Conservation (phyloP, 2,113 vertebrate genomes). For the Pollimyrus isidori region DNA sequence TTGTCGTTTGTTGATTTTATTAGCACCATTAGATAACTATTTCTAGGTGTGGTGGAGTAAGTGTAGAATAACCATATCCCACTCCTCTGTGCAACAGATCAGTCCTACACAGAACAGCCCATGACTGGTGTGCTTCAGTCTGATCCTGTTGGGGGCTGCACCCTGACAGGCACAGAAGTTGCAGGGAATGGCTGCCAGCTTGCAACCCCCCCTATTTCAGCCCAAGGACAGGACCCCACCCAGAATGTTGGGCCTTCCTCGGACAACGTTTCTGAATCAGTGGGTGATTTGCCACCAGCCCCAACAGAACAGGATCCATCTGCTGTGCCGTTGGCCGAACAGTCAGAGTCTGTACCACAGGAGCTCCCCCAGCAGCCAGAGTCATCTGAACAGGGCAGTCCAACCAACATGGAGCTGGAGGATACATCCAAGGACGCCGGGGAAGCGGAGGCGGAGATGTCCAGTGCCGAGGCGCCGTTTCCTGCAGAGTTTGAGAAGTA, state of each 20-base stretch:
- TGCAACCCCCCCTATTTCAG: slow-evolving; percentile 45
- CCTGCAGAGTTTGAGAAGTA: slow-evolving; percentile 90
- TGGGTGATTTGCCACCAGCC: slow-evolving; percentile 28
- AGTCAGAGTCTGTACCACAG: slow-evolving; percentile 10
- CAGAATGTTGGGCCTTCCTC: background rate
- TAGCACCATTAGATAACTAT: background rate
- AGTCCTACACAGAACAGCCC: slow-evolving; percentile 35
- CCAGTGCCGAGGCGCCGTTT: slow-evolving; percentile 53
- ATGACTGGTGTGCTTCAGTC: slow-evolving; percentile 59
- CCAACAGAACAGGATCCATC: slow-evolving; percentile 17
- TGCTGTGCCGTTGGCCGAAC: background rate
- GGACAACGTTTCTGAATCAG: slow-evolving; percentile 40
- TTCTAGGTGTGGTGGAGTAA: background rate
- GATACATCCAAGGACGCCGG: slow-evolving; percentile 66
- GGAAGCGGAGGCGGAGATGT: slow-evolving; percentile 32
- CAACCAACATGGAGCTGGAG: slow-evolving; percentile 64
- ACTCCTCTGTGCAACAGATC: slow-evolving; percentile 29
- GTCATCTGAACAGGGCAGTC: slow-evolving; percentile 59
- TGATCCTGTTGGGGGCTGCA: slow-evolving; percentile 44
- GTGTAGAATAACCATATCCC: background rate
- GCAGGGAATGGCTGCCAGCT: slow-evolving; percentile 48
- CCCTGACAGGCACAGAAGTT: slow-evolving; percentile 43
- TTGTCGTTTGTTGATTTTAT: background rate
- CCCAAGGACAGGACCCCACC: slow-evolving; percentile 46
- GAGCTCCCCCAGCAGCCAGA: slow-evolving; percentile 19